A percentile compares a stretch with the other conserved stretches of the same genome.
These are phyloP conservation scores for Synchiropus splendidus DNA, from an alignment of 2,113 vertebrate species.

Conservation along the genomic window DNA sequence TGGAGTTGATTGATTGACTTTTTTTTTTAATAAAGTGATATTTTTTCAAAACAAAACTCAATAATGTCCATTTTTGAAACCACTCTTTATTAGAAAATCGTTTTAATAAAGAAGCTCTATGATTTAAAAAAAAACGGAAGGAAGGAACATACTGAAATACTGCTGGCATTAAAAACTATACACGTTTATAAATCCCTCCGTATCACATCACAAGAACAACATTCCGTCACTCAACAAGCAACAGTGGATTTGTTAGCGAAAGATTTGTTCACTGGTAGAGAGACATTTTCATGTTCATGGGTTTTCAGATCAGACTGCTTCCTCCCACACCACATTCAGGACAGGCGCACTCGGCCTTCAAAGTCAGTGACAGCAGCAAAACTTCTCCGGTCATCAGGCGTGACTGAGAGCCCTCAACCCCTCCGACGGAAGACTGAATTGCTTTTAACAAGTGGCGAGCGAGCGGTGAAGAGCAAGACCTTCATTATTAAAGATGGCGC, in stretches of 20 bases:
- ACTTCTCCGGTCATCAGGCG: background rate
- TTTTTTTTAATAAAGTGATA: too few species aligned
- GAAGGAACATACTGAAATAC: slow-evolving; percentile 34
- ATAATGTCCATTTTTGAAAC: slow-evolving; percentile 7
- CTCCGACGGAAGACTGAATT: slow-evolving; percentile 3
- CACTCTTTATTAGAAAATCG: slow-evolving; percentile 43
- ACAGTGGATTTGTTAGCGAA: slow-evolving; percentile 24
- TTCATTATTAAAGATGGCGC: slow-evolving; percentile 1
- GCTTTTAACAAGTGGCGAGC: too few species aligned
- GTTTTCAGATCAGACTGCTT: slow-evolving; percentile 54
- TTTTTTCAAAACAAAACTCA: too few species aligned
- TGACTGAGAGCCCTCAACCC: too few species aligned
- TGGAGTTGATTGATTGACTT: too few species aligned
- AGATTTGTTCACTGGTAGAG: slow-evolving; percentile 2
- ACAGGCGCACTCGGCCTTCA: slow-evolving; percentile 11
- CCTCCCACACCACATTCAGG: slow-evolving; percentile 1
- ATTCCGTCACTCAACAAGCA: slow-evolving; percentile 6
- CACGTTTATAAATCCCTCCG: slow-evolving; percentile 19
- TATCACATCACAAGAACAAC: slow-evolving; percentile 23
- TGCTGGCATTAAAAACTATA: slow-evolving; percentile 22
- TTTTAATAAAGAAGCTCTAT: slow-evolving; percentile 33
- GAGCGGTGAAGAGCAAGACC: too few species aligned
- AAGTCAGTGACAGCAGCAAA: slow-evolving; percentile 1
- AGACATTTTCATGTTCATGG: slow-evolving; percentile 27
- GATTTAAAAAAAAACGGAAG: slow-evolving; percentile 32